Conservation (phyloP, 2,797 vertebrate species). For the Margarornis squamiger region DNA sequence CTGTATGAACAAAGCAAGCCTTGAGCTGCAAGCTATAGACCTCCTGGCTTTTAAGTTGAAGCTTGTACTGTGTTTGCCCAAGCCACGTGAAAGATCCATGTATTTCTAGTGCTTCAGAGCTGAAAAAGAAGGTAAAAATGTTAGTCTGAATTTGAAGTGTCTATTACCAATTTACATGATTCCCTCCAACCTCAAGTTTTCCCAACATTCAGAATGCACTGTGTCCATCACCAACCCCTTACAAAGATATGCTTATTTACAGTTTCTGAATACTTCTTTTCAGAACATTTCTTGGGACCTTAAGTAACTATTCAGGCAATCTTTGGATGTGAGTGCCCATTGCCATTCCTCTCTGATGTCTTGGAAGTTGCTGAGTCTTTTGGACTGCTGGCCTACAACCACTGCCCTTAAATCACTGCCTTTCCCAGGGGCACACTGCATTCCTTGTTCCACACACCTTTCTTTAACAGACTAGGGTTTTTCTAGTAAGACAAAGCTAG, state of each 20-base stretch:
- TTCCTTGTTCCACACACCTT: not conserved
- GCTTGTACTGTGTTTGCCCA: slow-evolving; percentile 91
- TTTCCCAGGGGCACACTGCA: not conserved
- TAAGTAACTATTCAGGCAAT: not conserved
- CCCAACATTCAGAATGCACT: not conserved
- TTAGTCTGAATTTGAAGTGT: not conserved
- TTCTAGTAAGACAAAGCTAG: not conserved
- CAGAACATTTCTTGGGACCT: not conserved
- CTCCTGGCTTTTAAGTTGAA: slow-evolving; percentile 87
- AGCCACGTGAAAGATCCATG: slow-evolving; percentile 93
- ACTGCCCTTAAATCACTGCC: not conserved
- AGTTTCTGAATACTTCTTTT: not conserved
- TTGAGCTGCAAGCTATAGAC: slow-evolving; percentile 83
- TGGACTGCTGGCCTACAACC: not conserved
- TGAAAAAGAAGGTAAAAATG: slow-evolving; percentile 46
- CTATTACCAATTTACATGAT: not conserved
- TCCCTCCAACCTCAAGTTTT: not conserved
- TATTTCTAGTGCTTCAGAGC: slow-evolving; percentile 85
- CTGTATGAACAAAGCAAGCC: slow-evolving; percentile 92
- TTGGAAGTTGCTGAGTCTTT: not conserved
- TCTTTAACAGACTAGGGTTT: not conserved
- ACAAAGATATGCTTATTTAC: not conserved
- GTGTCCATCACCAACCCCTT: not conserved
- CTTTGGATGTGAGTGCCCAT: not conserved
- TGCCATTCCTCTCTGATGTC: not conserved